Percentiles rank a stretch among this genome's conserved stretches.
phyloP scores from a whole-genome alignment of 2,113 vertebrate genomes.

The Chlorocebus sabaeus region DNA sequence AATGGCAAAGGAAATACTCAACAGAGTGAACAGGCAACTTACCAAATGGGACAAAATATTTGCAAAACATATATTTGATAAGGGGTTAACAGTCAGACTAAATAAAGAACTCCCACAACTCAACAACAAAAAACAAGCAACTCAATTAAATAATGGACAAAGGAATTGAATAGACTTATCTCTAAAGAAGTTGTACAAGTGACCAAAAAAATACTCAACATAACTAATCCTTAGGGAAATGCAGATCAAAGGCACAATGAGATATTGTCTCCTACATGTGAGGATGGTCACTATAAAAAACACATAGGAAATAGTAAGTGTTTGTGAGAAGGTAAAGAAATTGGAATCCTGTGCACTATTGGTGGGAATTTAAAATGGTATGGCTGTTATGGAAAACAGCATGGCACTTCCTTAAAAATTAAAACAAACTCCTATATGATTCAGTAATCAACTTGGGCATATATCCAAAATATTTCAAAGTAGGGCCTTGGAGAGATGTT shows the following conservation, averaged over 20 bases:
- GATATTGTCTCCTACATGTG: neutral
- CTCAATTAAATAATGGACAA: neutral
- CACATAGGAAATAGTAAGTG: neutral
- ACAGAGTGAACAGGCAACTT: neutral
- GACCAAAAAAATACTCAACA: neutral
- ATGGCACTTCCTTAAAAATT: neutral
- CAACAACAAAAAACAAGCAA: neutral
- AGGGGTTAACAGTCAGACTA: neutral
- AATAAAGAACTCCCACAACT: neutral
- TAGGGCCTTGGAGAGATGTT: neutral
- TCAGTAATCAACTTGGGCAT: neutral
- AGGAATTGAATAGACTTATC: neutral
- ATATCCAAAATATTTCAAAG: neutral
- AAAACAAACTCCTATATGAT: neutral
- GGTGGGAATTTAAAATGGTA: neutral
- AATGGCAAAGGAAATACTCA: neutral
- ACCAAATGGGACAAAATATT: neutral
- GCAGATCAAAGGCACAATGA: neutral
- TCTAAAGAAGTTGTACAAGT: neutral
- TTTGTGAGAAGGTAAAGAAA: neutral
- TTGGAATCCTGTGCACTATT: neutral
- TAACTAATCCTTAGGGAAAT: neutral
- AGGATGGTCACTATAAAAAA: neutral
- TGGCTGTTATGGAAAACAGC: too few species aligned
- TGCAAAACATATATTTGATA: neutral